phyloP scores from a whole-genome alignment of 2,888 invertebrate species.

The Archips crataeganus region DNA sequence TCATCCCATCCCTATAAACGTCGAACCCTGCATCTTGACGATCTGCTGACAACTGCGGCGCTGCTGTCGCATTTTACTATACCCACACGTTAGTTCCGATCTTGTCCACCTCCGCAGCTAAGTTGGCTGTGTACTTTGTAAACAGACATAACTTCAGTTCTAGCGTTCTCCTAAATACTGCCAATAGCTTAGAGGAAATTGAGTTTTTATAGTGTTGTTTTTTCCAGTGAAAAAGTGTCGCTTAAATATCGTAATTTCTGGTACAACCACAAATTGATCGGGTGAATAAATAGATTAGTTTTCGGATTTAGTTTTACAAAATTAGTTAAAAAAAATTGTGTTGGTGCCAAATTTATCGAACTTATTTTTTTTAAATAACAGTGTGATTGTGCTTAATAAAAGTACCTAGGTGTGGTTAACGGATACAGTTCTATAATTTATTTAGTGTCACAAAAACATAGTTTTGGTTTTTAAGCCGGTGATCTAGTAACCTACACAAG shows the following conservation, averaged over 20 bases:
- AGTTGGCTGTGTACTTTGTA: neutral
- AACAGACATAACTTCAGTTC: neutral
- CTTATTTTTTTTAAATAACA: no score
- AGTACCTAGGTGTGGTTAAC: no score
- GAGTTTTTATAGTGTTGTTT: neutral
- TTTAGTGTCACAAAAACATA: neutral
- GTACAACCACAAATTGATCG: neutral
- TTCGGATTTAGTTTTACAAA: no score
- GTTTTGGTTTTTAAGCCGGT: neutral
- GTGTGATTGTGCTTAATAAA: no score
- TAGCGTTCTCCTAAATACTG: neutral
- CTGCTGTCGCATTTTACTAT: constrained; percentile 8
- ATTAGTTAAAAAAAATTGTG: no score
- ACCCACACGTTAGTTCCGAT: neutral
- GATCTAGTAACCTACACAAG: no score
- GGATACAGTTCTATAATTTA: neutral
- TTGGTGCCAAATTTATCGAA: no score
- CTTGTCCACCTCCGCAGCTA: constrained; percentile 5
- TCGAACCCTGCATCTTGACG: neutral
- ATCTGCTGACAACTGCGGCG: neutral
- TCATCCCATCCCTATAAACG: constrained; percentile 5
- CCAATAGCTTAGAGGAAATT: neutral
- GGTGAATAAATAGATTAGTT: neutral
- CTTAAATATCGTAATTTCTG: neutral
- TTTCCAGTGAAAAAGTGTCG: neutral